Evolutionary conservation across 2,113 vertebrate species (phyloP).

Genomic region (Megaleporinus macrocephalus): DNA sequence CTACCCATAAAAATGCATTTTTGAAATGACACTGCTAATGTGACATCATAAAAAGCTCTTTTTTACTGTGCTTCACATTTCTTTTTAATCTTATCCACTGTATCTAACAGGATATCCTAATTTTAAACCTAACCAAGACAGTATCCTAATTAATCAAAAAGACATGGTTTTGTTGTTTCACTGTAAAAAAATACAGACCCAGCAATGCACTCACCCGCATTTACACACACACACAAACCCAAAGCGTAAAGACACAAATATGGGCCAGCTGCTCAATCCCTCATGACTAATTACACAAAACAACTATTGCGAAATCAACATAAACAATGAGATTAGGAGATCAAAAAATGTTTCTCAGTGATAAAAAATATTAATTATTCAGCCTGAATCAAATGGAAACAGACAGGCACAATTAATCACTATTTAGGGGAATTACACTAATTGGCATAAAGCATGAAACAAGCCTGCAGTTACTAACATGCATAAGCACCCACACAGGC

Average conservation of each 20-base stretch:
- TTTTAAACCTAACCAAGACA: too few species aligned
- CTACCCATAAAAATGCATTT: too few species aligned
- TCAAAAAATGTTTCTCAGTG: background rate
- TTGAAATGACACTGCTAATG: too few species aligned
- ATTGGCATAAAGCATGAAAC: conserved; percentile 2
- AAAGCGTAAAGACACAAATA: background rate
- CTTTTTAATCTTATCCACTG: too few species aligned
- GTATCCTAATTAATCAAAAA: too few species aligned
- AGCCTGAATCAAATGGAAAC: background rate
- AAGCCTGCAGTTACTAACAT: conserved; percentile 3
- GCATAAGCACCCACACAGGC: conserved; percentile 1
- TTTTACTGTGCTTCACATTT: too few species aligned
- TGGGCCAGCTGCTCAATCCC: conserved; percentile 8
- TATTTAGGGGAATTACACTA: background rate
- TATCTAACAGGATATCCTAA: too few species aligned
- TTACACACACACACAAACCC: conserved; percentile 5
- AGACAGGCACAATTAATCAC: background rate
- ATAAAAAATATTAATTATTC: background rate
- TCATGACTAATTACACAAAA: background rate
- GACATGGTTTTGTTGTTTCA: too few species aligned
- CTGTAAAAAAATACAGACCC: too few species aligned
- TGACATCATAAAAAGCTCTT: too few species aligned
- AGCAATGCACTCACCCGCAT: background rate
- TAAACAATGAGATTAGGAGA: background rate
- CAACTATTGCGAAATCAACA: background rate